Conservation (phyloP, 2,797 vertebrate genomes). For the Danio albolineatus region DNA sequence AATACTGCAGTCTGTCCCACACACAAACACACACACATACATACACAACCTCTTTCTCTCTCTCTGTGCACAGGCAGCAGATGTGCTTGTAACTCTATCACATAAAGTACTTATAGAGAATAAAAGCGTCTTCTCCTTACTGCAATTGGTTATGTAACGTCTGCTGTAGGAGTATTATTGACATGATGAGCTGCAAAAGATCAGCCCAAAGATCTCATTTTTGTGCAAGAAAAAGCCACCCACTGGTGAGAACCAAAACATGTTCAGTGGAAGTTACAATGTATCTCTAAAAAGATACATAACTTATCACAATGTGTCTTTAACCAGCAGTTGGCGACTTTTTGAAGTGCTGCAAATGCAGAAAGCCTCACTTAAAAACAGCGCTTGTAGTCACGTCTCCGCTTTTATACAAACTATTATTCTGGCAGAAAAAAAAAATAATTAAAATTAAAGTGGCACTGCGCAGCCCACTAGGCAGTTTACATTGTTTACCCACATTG, state of each 20-base stretch:
- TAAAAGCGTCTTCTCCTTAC: conserved; percentile 2
- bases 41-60: neutral
- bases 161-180: conserved; percentile 26
- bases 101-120: conserved; percentile 18
- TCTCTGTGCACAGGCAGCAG: neutral
- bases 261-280: neutral
- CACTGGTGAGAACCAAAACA: conserved; percentile 24
- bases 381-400: neutral
- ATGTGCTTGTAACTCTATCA: conserved; percentile 8
- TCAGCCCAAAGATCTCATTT: no score
- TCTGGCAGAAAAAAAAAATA: neutral
- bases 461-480: neutral
- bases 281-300: neutral
- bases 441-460: neutral
- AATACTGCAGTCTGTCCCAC: conserved; percentile 27
- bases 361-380: neutral
- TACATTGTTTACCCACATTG: neutral
- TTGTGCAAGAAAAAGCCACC: conserved; percentile 17
- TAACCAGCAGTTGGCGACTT: neutral
- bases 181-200: neutral
- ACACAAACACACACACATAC: neutral
- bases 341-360: neutral
- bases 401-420: neutral
- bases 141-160: conserved; percentile 18
- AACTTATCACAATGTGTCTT: neutral